phyloP scores from a whole-genome alignment of 1,140 invertebrate genomes.

The Trachelipus rathkii region DNA sequence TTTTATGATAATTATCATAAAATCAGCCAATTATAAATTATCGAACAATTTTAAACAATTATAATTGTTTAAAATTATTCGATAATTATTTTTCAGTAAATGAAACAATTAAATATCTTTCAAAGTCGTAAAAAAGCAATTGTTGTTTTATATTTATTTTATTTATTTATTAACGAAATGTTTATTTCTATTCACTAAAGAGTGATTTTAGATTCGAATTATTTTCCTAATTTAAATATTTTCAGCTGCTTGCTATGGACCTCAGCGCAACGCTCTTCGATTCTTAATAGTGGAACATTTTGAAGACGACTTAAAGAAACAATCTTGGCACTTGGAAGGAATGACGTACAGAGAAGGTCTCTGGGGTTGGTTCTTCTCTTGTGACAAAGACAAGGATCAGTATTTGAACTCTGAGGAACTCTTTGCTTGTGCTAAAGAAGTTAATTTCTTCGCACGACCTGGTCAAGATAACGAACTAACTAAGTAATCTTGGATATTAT shows the following conservation, averaged over 20 bases:
- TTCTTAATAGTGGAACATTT: conserved; percentile 42
- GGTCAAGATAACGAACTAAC: conserved; percentile 40
- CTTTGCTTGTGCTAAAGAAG: conserved; percentile 44
- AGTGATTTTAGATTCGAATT: too few relatives aligned
- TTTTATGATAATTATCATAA: too few relatives aligned
- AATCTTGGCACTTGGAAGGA: conserved; percentile 44
- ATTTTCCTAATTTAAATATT: too few relatives aligned
- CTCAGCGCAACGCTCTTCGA: conserved; percentile 46
- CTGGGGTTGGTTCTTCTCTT: conserved; percentile 46
- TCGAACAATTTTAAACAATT: too few relatives aligned
- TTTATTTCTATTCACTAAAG: not conserved
- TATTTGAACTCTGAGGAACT: conserved; percentile 46
- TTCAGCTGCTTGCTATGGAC: conserved; percentile 47
- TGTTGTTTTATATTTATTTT: not conserved
- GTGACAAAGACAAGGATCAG: conserved; percentile 46
- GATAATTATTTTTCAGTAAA: too few relatives aligned
- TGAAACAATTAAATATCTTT: not conserved
- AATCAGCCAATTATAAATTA: too few relatives aligned
- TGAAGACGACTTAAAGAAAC: conserved; percentile 35
- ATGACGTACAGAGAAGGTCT: conserved; percentile 45
- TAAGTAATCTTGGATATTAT: conserved; percentile 27
- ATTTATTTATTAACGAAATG: too few relatives aligned
- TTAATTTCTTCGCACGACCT: conserved; percentile 35
- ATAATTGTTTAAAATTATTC: too few relatives aligned
- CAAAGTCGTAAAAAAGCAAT: not conserved